phyloP scores from a whole-genome alignment of 2,888 invertebrate genomes.

The Caenorhabditis auriculariae region DNA sequence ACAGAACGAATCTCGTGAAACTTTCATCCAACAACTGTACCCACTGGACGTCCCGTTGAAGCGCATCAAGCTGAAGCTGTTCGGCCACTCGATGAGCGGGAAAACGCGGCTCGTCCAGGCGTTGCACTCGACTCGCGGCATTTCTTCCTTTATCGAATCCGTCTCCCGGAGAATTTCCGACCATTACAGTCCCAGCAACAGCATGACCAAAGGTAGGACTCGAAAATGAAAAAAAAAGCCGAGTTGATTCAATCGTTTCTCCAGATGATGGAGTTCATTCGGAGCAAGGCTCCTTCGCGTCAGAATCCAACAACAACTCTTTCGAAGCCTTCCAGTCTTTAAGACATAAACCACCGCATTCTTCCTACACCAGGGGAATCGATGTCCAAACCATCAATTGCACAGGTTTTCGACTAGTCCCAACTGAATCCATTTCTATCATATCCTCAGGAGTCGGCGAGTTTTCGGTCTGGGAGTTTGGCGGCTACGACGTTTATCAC shows the following conservation, averaged over 20 bases:
- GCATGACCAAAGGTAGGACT: constrained; percentile 10
- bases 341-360: constrained; percentile 59
- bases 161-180: constrained; percentile 59
- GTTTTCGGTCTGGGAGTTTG: constrained; percentile 76
- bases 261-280: constrained; percentile 58
- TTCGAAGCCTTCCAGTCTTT: constrained; percentile 8
- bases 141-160: constrained; percentile 49
- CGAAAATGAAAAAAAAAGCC: background rate
- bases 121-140: constrained; percentile 35
- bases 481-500: constrained; percentile 76
- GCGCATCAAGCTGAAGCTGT: constrained; percentile 74
- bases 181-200: constrained; percentile 40
- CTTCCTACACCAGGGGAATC: constrained; percentile 73
- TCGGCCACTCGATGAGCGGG: constrained; percentile 73
- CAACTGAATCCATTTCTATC: constrained; percentile 60
- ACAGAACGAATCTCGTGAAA: constrained; percentile 65
- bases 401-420: constrained; percentile 37
- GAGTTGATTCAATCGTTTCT: constrained; percentile 10
- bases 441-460: constrained; percentile 70
- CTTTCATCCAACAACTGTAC: constrained; percentile 71
- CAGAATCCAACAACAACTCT: constrained; percentile 42
- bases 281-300: constrained; percentile 48
- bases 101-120: constrained; percentile 43
- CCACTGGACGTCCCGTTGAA: constrained; percentile 60
- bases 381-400: constrained; percentile 71